A percentile compares a stretch with the other conserved stretches of the same genome.
Conservation (phyloP, 2,797 vertebrate species). For the Pangasius krempfi region DNA sequence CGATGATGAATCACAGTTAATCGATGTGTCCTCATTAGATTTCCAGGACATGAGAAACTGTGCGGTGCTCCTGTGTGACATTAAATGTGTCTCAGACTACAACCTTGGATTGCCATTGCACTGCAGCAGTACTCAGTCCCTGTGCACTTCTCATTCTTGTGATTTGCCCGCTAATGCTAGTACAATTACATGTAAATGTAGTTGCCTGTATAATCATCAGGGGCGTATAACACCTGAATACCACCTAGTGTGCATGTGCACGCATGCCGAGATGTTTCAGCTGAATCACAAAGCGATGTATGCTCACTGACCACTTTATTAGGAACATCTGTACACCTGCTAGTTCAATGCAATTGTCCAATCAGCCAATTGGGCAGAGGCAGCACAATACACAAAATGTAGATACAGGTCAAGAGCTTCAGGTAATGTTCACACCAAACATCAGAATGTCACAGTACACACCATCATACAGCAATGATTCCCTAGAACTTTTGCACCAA, state of each 20-base stretch:
- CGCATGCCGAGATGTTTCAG: background rate
- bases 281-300: background rate
- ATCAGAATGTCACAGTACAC: background rate
- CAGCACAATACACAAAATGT: background rate
- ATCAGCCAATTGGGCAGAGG: too few relatives aligned
- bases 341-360: background rate
- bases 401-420: background rate
- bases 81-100: background rate
- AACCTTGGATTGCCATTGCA: background rate
- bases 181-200: background rate
- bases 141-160: background rate
- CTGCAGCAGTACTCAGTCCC: background rate
- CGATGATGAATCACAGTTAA: slow-evolving; percentile 22
- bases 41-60: slow-evolving; percentile 11
- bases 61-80: background rate
- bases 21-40: slow-evolving; percentile 37
- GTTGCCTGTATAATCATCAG: background rate
- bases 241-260: background rate
- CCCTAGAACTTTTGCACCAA: background rate
- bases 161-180: background rate
- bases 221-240: background rate
- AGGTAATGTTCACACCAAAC: background rate
- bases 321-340: background rate
- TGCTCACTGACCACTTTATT: background rate
- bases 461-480: background rate